These are phyloP conservation scores for Dipodomys spectabilis DNA, from an alignment of 2,113 vertebrate species.

Conservation along the genomic window DNA sequence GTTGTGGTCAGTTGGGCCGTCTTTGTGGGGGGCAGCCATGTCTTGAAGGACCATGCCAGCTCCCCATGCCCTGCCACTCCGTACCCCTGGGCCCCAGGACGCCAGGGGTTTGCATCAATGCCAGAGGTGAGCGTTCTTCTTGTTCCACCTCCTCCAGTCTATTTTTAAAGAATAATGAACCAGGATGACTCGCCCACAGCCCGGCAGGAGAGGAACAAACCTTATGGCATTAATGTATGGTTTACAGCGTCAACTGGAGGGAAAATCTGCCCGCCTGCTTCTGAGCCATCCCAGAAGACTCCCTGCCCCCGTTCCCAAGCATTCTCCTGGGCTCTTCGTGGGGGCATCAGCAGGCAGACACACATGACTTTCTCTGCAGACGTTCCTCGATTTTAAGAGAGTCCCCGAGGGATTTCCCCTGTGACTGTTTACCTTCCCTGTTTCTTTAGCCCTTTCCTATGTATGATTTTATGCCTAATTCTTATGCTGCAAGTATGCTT, in stretches of 20 bases:
- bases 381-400: not conserved
- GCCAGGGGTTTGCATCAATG: not conserved
- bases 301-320: not conserved
- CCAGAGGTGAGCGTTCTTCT: constrained; percentile 36
- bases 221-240: constrained; percentile 37
- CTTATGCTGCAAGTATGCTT: not conserved
- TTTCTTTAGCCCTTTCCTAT: not conserved
- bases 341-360: not conserved
- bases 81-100: not conserved
- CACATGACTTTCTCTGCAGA: not conserved
- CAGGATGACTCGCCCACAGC: constrained; percentile 60
- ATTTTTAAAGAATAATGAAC: constrained; percentile 75
- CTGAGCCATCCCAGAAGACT: not conserved
- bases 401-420: not conserved
- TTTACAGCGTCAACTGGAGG: constrained; percentile 6
- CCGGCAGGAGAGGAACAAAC: constrained; percentile 43
- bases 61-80: not conserved
- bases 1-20: not conserved
- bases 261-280: too few relatives aligned
- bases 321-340: not conserved
- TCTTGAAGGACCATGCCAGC: not conserved
- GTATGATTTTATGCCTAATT: not conserved
- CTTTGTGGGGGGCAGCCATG: accelerated
- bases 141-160: constrained; percentile 38
- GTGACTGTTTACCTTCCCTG: not conserved